Evolutionary conservation across 2,797 vertebrate genomes (phyloP).

Genomic region (Arrhamphus sclerolepis): DNA sequence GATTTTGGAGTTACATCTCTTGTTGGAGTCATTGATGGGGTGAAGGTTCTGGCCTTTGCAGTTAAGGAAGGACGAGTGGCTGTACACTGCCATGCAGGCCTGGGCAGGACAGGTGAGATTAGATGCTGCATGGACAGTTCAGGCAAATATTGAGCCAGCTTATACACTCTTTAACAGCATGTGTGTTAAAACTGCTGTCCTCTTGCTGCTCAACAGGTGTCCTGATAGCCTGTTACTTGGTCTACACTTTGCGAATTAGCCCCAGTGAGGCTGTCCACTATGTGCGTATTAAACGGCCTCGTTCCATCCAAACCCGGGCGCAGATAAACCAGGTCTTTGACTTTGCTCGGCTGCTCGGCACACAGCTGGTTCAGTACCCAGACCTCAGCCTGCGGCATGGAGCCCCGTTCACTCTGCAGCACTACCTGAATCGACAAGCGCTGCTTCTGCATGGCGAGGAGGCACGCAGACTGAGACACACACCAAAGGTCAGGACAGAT

Average conservation of each 20-base stretch:
- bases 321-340: constrained; percentile 85
- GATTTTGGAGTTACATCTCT: constrained; percentile 84
- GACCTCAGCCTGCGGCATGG: constrained; percentile 71
- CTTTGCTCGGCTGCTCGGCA: constrained; percentile 79
- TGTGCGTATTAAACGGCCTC: constrained; percentile 82
- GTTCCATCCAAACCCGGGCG: constrained; percentile 83
- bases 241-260: constrained; percentile 82
- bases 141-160: background rate
- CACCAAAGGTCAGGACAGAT: constrained; percentile 77
- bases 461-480: constrained; percentile 76
- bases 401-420: constrained; percentile 77
- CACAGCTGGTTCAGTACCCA: constrained; percentile 80
- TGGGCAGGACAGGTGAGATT: constrained; percentile 83
- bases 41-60: constrained; percentile 86
- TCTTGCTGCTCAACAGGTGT: constrained; percentile 74
- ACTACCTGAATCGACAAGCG: constrained; percentile 80
- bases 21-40: constrained; percentile 79
- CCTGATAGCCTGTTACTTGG: constrained; percentile 85
- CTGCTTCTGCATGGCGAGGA: constrained; percentile 84
- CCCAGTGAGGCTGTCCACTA: constrained; percentile 84
- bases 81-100: constrained; percentile 86
- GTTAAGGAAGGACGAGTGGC: constrained; percentile 83
- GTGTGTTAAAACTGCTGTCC: constrained; percentile 1
- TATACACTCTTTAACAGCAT: background rate
- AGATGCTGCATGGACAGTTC: background rate